Percentiles rank a stretch among this genome's conserved stretches.
These are phyloP conservation scores for Lagorchestes hirsutus DNA, from an alignment of 2,797 vertebrate species.

Conservation along the genomic window DNA sequence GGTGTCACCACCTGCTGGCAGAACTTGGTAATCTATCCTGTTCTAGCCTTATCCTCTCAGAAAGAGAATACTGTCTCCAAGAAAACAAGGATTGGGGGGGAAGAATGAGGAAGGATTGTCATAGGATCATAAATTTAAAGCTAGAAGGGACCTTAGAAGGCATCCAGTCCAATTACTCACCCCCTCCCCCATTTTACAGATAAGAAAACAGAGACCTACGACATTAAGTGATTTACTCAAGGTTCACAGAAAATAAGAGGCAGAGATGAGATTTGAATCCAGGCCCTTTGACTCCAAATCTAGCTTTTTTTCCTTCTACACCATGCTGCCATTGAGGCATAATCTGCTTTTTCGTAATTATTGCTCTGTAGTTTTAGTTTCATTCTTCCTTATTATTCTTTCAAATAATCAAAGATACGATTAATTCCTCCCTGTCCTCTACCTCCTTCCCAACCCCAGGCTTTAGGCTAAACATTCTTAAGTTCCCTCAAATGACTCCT, in stretches of 20 bases:
- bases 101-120: background rate
- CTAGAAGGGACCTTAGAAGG: background rate
- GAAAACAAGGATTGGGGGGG: background rate
- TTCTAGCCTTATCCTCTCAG: background rate
- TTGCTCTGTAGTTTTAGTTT: background rate
- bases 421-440: background rate
- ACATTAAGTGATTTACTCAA: background rate
- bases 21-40: background rate
- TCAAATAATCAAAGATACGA: background rate
- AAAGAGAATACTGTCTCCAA: background rate
- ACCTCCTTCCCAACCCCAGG: background rate
- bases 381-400: background rate
- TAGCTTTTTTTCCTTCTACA: background rate
- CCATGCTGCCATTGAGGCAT: background rate
- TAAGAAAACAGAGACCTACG: background rate
- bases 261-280: background rate
- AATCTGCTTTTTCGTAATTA: background rate
- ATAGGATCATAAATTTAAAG: background rate
- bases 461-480: background rate
- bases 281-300: background rate
- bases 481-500: background rate
- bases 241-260: background rate
- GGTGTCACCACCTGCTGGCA: background rate
- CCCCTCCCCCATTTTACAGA: background rate
- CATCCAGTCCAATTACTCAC: background rate